These are phyloP conservation scores for Chaetura pelagica DNA, from an alignment of 2,113 vertebrate species.

Conservation along the genomic window DNA sequence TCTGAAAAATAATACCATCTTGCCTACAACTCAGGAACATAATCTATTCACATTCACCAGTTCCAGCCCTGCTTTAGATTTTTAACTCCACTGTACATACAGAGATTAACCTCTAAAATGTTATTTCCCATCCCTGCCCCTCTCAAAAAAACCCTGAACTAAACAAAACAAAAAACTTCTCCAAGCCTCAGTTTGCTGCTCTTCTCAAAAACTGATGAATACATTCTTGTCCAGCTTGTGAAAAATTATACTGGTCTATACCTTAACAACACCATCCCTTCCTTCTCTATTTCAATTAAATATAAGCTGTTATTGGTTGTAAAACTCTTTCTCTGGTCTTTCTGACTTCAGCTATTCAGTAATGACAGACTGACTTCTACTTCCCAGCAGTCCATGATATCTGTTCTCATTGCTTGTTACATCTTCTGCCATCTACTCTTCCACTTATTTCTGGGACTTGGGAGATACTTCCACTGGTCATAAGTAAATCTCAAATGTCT, in stretches of 20 bases:
- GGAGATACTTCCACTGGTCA: not conserved
- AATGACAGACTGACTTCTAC: not conserved
- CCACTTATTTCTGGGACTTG: not conserved
- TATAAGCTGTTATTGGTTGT: not conserved
- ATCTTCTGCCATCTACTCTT: not conserved
- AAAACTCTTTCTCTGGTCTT: not conserved
- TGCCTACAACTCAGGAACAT: not conserved
- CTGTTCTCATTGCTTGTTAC: not conserved
- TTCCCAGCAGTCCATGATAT: not conserved
- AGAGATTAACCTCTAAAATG: not conserved
- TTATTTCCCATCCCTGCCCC: not conserved
- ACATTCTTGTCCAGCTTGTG: not conserved
- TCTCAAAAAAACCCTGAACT: accelerated
- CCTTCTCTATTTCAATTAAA: not conserved
- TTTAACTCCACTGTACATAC: not conserved
- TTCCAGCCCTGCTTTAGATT: not conserved
- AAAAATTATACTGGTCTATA: not conserved
- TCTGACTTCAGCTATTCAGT: not conserved
- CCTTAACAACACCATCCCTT: not conserved
- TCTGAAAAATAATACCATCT: not conserved
- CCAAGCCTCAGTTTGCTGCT: not conserved
- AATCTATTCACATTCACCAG: not conserved
- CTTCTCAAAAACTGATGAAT: not conserved
- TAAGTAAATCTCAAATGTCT: not conserved
- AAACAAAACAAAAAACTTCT: not conserved